These are phyloP conservation scores for Diorhabda elongata DNA, from an alignment of 1,140 invertebrate genomes.

Conservation along the genomic window DNA sequence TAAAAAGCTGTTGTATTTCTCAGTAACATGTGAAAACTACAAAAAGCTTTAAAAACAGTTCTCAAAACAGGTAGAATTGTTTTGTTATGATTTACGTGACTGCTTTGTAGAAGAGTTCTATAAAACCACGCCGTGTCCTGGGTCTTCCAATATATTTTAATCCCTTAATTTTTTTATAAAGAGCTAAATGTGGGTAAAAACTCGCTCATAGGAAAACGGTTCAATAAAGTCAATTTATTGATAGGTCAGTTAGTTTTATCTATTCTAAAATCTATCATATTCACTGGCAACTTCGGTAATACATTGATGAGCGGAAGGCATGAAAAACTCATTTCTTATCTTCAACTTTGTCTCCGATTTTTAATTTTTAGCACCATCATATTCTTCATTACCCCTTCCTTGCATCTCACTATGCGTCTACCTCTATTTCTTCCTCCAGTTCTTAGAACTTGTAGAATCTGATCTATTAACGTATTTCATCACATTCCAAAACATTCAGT, in stretches of 20 bases:
- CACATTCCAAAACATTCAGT: too few relatives aligned
- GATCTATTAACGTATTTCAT: too few relatives aligned
- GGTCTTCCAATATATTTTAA: background rate
- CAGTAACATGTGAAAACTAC: constrained; percentile 25
- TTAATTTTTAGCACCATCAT: too few relatives aligned
- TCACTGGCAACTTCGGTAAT: too few relatives aligned
- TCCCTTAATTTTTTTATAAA: background rate
- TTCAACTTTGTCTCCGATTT: too few relatives aligned
- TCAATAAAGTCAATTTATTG: background rate
- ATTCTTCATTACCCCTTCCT: too few relatives aligned
- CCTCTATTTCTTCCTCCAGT: too few relatives aligned
- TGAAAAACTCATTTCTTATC: too few relatives aligned
- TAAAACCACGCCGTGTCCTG: background rate
- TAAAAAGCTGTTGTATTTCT: constrained; percentile 25
- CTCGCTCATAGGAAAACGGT: background rate
- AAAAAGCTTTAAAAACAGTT: constrained; percentile 10
- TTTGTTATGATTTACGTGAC: background rate
- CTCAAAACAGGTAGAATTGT: background rate
- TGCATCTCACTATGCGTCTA: too few relatives aligned
- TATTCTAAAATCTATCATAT: too few relatives aligned
- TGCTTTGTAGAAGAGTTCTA: background rate
- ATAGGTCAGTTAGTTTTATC: background rate
- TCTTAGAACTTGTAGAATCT: too few relatives aligned
- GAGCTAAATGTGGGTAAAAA: background rate
- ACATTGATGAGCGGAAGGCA: too few relatives aligned